Evolutionary conservation across 2,888 invertebrate genomes (phyloP).

Genomic region (Epistrophe eligans): DNA sequence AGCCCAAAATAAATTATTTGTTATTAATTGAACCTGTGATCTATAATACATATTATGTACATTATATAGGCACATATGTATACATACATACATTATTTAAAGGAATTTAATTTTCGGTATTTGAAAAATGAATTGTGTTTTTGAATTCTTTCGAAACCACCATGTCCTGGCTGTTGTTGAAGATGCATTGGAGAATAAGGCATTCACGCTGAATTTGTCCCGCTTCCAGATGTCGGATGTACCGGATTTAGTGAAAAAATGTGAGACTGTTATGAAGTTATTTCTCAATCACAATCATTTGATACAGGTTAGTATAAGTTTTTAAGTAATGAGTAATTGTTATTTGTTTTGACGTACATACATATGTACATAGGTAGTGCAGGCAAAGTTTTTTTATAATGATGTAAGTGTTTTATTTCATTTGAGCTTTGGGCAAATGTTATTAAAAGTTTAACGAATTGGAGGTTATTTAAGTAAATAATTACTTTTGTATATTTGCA

Average conservation of each 20-base stretch:
- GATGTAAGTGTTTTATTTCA: constrained; percentile 7
- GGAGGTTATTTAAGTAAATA: neutral
- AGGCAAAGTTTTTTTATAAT: constrained; percentile 3
- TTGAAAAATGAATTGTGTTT: constrained; percentile 86
- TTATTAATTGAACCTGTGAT: neutral
- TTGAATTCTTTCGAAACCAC: constrained; percentile 88
- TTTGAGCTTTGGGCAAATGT: neutral
- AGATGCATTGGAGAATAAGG: constrained; percentile 86
- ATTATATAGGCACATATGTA: neutral
- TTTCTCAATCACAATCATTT: constrained; percentile 88
- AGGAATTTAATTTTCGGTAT: neutral
- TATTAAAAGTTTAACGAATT: neutral
- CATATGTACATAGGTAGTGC: too few species aligned
- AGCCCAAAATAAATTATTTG: neutral
- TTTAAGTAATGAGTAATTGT: neutral
- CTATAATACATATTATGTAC: neutral
- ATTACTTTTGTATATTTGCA: neutral
- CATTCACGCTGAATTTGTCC: constrained; percentile 86
- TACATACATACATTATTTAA: neutral
- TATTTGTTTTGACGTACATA: neutral
- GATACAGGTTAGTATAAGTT: constrained; percentile 80
- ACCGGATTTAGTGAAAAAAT: constrained; percentile 86
- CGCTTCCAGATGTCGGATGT: constrained; percentile 87
- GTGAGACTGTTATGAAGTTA: constrained; percentile 86
- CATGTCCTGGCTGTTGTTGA: constrained; percentile 88